Conservation (phyloP, 2,113 vertebrate genomes). For the Alouatta palliata region DNA sequence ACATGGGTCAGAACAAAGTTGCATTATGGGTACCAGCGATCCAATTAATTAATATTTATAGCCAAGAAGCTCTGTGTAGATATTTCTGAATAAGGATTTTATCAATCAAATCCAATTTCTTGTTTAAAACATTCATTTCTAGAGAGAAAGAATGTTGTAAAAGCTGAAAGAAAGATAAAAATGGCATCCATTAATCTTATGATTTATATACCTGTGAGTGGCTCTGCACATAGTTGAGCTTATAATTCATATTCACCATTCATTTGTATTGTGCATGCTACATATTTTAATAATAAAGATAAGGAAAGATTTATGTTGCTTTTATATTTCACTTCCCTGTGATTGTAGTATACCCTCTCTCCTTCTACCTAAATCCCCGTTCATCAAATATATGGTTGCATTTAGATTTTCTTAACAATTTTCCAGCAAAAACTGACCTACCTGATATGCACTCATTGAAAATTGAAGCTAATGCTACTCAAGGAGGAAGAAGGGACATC, state of each 20-base stretch:
- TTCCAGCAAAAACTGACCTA: neutral
- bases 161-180: slow-evolving; percentile 65
- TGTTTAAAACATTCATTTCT: slow-evolving; percentile 67
- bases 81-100: slow-evolving; percentile 81
- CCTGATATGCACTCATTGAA: neutral
- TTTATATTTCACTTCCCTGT: neutral
- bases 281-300: neutral
- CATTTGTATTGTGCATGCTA: neutral
- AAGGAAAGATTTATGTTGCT: neutral
- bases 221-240: neutral
- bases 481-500: neutral
- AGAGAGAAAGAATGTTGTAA: slow-evolving; percentile 64
- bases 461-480: neutral
- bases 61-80: slow-evolving; percentile 80
- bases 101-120: slow-evolving; percentile 79
- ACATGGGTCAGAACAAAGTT: slow-evolving; percentile 86
- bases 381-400: neutral
- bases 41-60: slow-evolving; percentile 89
- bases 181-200: slow-evolving; percentile 61
- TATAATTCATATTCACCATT: slow-evolving; percentile 47
- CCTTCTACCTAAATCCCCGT: neutral
- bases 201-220: neutral
- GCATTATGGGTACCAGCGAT: slow-evolving; percentile 87
- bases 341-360: neutral
- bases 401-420: slow-evolving; percentile 40